phyloP scores from a whole-genome alignment of 2,888 invertebrate genomes.

The Caprella mutica region DNA sequence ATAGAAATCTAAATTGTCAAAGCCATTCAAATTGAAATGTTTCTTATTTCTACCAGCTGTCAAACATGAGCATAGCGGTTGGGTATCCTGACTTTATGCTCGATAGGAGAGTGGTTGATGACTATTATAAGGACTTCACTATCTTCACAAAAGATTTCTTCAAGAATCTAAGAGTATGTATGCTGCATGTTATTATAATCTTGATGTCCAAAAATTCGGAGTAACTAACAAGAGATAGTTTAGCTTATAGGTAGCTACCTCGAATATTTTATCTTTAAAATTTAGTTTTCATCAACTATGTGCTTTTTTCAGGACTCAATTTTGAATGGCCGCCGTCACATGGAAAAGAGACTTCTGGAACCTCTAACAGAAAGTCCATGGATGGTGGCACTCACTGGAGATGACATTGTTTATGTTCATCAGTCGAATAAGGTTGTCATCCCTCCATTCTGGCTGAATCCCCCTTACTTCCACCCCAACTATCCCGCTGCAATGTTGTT shows the following conservation, averaged over 20 bases:
- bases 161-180: conserved; percentile 25
- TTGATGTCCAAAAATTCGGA: no score
- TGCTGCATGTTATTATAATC: no score
- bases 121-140: conserved; percentile 36
- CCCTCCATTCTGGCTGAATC: conserved; percentile 42
- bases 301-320: conserved; percentile 25
- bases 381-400: conserved; percentile 38
- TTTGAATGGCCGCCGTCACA: conserved; percentile 35
- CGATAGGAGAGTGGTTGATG: conserved; percentile 40
- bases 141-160: conserved; percentile 34
- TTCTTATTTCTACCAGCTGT: conserved; percentile 40
- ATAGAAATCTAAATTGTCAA: no score
- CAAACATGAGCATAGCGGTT: conserved; percentile 43
- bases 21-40: no score
- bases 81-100: conserved; percentile 42
- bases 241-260: not conserved
- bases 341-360: conserved; percentile 41
- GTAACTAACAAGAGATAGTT: no score
- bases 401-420: conserved; percentile 41
- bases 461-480: conserved; percentile 42
- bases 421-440: conserved; percentile 45
- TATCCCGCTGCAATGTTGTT: conserved; percentile 45
- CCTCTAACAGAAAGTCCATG: conserved; percentile 41
- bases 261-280: not conserved
- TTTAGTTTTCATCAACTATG: not conserved